Conservation (phyloP, 2,797 vertebrate species). For the Botia kubotai region DNA sequence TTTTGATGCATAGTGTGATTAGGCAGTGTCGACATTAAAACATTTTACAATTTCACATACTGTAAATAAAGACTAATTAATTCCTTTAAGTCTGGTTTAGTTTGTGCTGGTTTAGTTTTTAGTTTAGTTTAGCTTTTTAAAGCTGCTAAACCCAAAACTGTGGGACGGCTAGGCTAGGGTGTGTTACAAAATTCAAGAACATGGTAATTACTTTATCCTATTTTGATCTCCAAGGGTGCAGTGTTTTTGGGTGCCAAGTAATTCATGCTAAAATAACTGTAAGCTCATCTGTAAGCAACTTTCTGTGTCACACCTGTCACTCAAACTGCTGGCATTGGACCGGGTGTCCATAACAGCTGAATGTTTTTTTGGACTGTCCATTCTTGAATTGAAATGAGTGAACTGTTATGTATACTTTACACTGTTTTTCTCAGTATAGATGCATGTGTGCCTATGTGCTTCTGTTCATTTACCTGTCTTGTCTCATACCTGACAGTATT, state of each 20-base stretch:
- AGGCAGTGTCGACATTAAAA: no score
- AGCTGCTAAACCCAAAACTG: not conserved
- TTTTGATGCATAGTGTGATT: no score
- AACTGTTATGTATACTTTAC: not conserved
- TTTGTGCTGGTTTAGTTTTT: not conserved
- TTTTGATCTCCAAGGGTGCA: not conserved
- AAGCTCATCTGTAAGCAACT: not conserved
- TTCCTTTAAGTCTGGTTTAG: not conserved
- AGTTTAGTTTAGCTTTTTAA: not conserved
- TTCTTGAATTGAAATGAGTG: not conserved
- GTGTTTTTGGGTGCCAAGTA: not conserved
- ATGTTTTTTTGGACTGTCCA: conserved; percentile 9
- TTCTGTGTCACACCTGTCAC: conserved; percentile 4
- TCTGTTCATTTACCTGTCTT: not conserved
- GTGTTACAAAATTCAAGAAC: not conserved
- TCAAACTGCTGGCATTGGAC: conserved; percentile 19
- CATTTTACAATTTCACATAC: not conserved
- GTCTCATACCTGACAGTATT: not conserved
- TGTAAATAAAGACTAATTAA: not conserved
- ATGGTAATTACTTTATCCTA: not conserved
- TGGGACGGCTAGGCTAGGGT: no score
- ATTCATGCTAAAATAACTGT: not conserved
- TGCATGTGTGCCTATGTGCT: conserved; percentile 1
- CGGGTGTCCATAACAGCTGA: conserved; percentile 22
- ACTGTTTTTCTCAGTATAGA: not conserved